phyloP scores from a whole-genome alignment of 30 jellyfish, hydroid and myxozoan genomes.

The Aurelia coerulea region DNA sequence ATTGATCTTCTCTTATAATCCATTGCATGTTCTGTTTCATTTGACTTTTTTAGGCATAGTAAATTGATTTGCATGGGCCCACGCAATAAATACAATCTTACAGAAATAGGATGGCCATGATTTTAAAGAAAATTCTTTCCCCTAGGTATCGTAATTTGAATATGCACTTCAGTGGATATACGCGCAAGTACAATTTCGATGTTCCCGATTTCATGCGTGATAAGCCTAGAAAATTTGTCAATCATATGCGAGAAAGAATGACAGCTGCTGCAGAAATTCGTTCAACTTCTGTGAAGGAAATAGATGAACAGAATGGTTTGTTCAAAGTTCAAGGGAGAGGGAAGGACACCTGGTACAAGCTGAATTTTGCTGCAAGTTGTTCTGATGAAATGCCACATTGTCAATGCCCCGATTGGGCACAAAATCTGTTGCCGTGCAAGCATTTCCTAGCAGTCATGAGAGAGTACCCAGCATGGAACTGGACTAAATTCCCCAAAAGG shows the following conservation, averaged over 20 bases:
- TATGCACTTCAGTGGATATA: constrained; percentile 13
- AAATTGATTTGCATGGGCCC: too few relatives aligned
- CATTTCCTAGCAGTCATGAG: constrained; percentile 6
- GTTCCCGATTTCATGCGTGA: constrained; percentile 29
- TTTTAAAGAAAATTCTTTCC: too few relatives aligned
- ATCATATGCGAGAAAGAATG: constrained; percentile 29
- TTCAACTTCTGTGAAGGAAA: neutral
- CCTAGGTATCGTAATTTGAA: neutral
- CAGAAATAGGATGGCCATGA: too few relatives aligned
- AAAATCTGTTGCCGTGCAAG: constrained; percentile 20
- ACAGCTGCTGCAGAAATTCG: constrained; percentile 8
- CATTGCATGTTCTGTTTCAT: too few relatives aligned
- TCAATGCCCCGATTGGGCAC: constrained; percentile 40
- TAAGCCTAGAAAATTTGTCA: constrained; percentile 7
- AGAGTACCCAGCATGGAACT: constrained; percentile 17
- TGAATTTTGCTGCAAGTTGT: constrained; percentile 10
- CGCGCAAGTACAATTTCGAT: neutral
- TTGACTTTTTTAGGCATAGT: too few relatives aligned
- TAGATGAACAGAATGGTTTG: constrained; percentile 1
- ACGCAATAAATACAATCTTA: too few relatives aligned
- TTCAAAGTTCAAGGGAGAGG: neutral
- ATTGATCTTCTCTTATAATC: too few relatives aligned
- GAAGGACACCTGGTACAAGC: constrained; percentile 20
- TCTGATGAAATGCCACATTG: constrained; percentile 23
- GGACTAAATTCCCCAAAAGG: constrained; percentile 23